Base-by-base conservation (phyloP, 2,888 invertebrate genomes). In the Lycaena phlaeas region DNA sequence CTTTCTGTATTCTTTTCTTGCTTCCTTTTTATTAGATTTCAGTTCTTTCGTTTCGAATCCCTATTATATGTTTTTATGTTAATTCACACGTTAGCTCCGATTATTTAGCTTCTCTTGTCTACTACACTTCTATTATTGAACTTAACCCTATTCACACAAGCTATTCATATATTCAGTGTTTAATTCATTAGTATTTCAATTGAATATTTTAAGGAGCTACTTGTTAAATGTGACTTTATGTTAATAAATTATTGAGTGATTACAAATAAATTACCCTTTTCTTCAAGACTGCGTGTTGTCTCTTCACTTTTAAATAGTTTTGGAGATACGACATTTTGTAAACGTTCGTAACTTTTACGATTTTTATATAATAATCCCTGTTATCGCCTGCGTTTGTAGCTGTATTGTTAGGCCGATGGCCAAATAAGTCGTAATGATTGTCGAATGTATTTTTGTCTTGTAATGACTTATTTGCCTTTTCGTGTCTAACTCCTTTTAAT, bases 241-340 rank as follows among this genome's bases (percentile, higher is more conserved):
- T n/a, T n/a, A n/a, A n/a, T n/a, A n/a, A n/a, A n/a, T n/a, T n/a
- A n/a, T n/a, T n/a, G n/a, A n/a, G n/a, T n/a, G n/a, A n/a, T n/a
- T n/a, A n/a, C n/a, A n/a, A n/a, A n/a, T n/a, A n/a, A n/a, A n/a
- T 34, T 51, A 81, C 82, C 62, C 71, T 78, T 57, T 77, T 79
- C 53, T 71, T 75, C 25, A 82, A 56, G 22, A 70, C 30, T 1
- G 75, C 71, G 27, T 73, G 69, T 43, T 66, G 45, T 46, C 66
- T 65, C 51, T 69, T 81, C 47, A 76, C 78, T 55, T 76, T 79
- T 46, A 79, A 76, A 51, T 68, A 78, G 51, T 77, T 68, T 46
- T 68, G 77, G 26, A 79, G 66, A 54, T 72, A 77, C 14, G 79
- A 73, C 14, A 81, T 70, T 60, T 73, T 77, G 57, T 77, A 82